These are phyloP conservation scores for Lasius platythorax DNA, from an alignment of 2,888 invertebrate species.

Conservation along the genomic window DNA sequence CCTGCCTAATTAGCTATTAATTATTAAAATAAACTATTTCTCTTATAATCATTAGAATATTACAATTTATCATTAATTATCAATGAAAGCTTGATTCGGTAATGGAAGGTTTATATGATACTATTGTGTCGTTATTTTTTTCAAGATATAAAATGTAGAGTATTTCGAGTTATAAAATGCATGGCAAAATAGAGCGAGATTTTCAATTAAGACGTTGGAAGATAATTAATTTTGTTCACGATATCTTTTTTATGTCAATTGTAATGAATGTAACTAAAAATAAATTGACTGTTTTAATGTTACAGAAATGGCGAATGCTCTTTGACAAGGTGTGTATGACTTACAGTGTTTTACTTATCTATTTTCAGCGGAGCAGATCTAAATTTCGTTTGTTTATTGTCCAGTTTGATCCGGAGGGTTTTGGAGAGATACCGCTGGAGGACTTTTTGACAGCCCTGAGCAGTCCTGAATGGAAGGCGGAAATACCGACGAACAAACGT, in stretches of 20 bases:
- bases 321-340: constrained; percentile 91
- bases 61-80: neutral
- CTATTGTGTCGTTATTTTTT: neutral
- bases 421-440: constrained; percentile 96
- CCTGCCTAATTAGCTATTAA: neutral
- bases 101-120: neutral
- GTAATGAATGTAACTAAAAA: constrained; percentile 17
- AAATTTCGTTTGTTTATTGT: constrained; percentile 74
- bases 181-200: neutral
- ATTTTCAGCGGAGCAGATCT: neutral
- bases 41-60: neutral
- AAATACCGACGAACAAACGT: constrained; percentile 92
- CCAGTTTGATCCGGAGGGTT: constrained; percentile 97
- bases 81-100: neutral
- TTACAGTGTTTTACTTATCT: neutral
- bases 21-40: neutral
- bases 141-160: neutral
- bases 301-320: constrained; percentile 95
- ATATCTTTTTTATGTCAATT: neutral
- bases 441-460: constrained; percentile 93
- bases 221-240: neutral
- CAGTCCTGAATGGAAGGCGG: constrained; percentile 92
- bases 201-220: neutral
- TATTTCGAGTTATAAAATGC: neutral
- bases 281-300: constrained; percentile 77